phyloP scores from a whole-genome alignment of 2,797 vertebrate genomes.

The Caiman crocodilus region DNA sequence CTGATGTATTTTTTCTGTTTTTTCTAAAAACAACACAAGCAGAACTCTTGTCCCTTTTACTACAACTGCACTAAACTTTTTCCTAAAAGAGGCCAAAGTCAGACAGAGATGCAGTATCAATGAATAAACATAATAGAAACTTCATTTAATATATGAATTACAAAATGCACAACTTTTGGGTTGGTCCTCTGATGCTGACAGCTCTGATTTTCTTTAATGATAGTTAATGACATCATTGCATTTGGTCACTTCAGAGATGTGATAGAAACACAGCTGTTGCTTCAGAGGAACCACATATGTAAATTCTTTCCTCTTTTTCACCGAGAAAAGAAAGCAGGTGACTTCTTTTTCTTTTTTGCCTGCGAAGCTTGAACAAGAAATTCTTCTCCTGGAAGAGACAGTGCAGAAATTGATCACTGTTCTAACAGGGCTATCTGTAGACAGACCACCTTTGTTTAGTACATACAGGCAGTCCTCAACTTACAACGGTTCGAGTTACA shows the following conservation, averaged over 20 bases:
- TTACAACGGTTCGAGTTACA: too few relatives aligned
- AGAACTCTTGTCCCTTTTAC: background rate
- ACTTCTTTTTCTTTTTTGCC: background rate
- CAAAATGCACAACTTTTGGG: background rate
- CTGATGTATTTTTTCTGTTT: background rate
- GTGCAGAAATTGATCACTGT: background rate
- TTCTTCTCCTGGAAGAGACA: background rate
- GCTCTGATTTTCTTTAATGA: slow-evolving; percentile 21
- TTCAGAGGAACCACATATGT: background rate
- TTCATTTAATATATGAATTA: background rate
- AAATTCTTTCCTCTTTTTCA: slow-evolving; percentile 1
- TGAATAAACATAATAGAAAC: background rate
- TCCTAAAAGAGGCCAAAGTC: background rate
- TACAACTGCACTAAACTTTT: background rate
- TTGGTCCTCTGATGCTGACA: background rate
- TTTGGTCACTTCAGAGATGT: slow-evolving; percentile 12
- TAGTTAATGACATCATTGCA: background rate
- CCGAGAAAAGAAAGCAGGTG: background rate
- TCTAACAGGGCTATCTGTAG: background rate
- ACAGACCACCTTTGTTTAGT: background rate
- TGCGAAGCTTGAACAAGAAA: background rate
- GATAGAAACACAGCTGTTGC: background rate
- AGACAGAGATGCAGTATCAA: background rate
- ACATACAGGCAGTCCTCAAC: background rate
- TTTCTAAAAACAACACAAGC: background rate